Conservation (phyloP, 30 jellyfish, hydroid and myxozoan genomes). For the Pelagia noctiluca region DNA sequence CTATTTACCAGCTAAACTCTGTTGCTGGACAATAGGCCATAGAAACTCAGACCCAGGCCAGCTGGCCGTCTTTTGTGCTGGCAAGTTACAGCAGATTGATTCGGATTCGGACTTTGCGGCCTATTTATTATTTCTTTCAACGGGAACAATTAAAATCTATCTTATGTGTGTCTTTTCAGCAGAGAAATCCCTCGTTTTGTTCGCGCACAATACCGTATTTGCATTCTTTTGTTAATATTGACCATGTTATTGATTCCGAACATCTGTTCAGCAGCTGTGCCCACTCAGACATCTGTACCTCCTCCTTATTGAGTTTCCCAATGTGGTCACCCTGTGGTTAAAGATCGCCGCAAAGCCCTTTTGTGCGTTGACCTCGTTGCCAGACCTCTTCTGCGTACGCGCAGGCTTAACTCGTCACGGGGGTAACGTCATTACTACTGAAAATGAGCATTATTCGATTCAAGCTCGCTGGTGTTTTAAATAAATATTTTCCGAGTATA, state of each 20-base stretch:
- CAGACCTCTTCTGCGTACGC: slow-evolving; percentile 54
- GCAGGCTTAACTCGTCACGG: slow-evolving; percentile 1
- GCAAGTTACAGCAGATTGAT: slow-evolving; percentile 32
- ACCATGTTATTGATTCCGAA: slow-evolving; percentile 58
- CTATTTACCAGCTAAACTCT: not conserved
- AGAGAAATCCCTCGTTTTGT: slow-evolving; percentile 47
- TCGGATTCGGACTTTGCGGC: slow-evolving; percentile 32
- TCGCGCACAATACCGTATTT: slow-evolving; percentile 25
- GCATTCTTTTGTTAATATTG: slow-evolving; percentile 67
- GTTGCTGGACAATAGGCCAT: not conserved
- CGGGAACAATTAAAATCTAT: slow-evolving; percentile 54
- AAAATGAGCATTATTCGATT: not conserved
- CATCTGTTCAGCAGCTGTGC: slow-evolving; percentile 80
- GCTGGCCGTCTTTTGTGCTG: slow-evolving; percentile 54
- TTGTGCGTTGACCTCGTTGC: slow-evolving; percentile 46
- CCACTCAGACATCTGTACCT: slow-evolving; percentile 63
- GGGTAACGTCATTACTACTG: slow-evolving; percentile 35
- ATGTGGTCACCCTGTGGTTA: slow-evolving; percentile 76
- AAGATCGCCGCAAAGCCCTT: slow-evolving; percentile 68
- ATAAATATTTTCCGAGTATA: not conserved
- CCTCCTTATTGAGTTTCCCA: slow-evolving; percentile 63
- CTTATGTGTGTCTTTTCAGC: slow-evolving; percentile 76
- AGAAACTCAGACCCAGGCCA: slow-evolving; percentile 17
- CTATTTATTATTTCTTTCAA: slow-evolving; percentile 38
- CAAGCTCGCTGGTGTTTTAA: not conserved